Evolutionary conservation across 2,113 vertebrate species (phyloP), one percentile per base, ranked within the genome.

Genomic region (Mustela nigripes): DNA sequence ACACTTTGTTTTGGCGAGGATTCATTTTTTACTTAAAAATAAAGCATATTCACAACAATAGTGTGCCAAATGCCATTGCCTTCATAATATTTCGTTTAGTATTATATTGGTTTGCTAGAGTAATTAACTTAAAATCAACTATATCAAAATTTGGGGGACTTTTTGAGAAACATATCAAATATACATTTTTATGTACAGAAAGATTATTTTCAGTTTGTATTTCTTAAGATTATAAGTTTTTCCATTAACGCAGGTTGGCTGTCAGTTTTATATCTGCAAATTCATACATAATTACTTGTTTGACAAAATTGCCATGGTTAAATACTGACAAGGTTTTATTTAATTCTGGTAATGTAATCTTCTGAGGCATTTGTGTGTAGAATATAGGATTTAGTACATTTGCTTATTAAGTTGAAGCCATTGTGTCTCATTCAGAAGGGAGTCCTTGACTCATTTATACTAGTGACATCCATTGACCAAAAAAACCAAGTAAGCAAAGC

Each of bases 11-110:
- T 96, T 65, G 28, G 53, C 42, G 89, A 19, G 85, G 11, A 85
- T 88, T 94, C 45, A 42, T 79, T 94, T 94, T 97, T 94, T 94
- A 97, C 83, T 96, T 97, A 89, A 96, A 97, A 97, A 95, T 96
- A 97, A 96, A 96, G 22, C 60, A 24, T 95, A 63, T 84, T 93
- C 60, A 89, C 36, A 89, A 19, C 39, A 92, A n/a, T 81, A 91
- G 28, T 58, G 4, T 88, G 24, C 48, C 60, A 69, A n/a, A 48
- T 90, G 60, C n/a, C 56, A 33, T 81, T 96, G 50, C 58, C 63
- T 73, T 88, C 96, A 42, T 88, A 88, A 84, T 93, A 31, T 91
- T 91, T 95, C 14, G 14, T 50, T 95, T 88, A 48, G 81, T 93
- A 95, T 91, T 74, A 86, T 5, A 76, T 50, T 48, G 9, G 62